A percentile compares a stretch with the other conserved stretches of the same genome.
phyloP scores from a whole-genome alignment of 2,888 invertebrate species.

The Leptarthrus brevirostris region DNA sequence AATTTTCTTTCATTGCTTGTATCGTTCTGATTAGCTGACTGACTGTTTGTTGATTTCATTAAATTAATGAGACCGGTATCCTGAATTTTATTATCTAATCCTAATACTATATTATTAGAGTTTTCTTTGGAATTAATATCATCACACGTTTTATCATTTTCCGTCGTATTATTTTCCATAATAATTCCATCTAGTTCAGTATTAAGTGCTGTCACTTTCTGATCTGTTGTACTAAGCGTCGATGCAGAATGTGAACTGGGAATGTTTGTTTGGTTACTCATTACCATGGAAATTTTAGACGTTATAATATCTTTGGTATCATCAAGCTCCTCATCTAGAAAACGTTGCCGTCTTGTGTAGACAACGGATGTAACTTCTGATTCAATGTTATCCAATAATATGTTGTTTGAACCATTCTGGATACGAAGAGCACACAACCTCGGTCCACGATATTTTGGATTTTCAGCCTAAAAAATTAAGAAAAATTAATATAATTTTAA shows the following conservation, averaged over 20 bases:
- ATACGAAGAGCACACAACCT: slow-evolving; percentile 81
- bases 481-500: no score
- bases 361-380: slow-evolving; percentile 77
- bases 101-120: slow-evolving; percentile 31
- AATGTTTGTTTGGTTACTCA: slow-evolving; percentile 32
- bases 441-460: slow-evolving; percentile 71
- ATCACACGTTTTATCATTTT: slow-evolving; percentile 49
- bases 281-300: slow-evolving; percentile 59
- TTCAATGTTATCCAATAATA: slow-evolving; percentile 81
- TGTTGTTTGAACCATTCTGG: slow-evolving; percentile 83
- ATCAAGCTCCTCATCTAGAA: slow-evolving; percentile 66
- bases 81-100: slow-evolving; percentile 38
- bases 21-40: not conserved
- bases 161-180: slow-evolving; percentile 17
- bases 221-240: not conserved
- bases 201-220: slow-evolving; percentile 1
- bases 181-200: not conserved
- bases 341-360: slow-evolving; percentile 72
- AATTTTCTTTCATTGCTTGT: slow-evolving; percentile 9
- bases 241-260: slow-evolving; percentile 11
- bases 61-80: slow-evolving; percentile 27
- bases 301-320: slow-evolving; percentile 66
- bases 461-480: slow-evolving; percentile 63
- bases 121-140: slow-evolving; percentile 38
- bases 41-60: slow-evolving; percentile 18